A percentile compares a stretch with the other conserved stretches of the same genome.
phyloP scores from a whole-genome alignment of 37 sponge, comb jelly and placozoan genomes.

The Halichondria panicea region DNA sequence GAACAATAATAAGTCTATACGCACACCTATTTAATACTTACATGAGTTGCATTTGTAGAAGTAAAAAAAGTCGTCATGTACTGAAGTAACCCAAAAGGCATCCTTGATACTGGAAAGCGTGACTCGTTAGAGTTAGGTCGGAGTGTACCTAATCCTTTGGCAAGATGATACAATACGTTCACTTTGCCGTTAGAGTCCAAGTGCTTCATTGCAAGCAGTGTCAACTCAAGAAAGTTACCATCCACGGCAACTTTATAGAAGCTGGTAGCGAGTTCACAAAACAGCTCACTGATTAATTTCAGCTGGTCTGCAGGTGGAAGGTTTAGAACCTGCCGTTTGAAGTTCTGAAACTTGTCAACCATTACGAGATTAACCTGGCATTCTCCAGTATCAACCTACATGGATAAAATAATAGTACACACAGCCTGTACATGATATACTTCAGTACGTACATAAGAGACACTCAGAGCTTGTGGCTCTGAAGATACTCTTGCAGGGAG shows the following conservation, averaged over 20 bases:
- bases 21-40: not conserved
- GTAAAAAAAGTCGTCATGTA: slow-evolving; percentile 27
- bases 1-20: too few species aligned
- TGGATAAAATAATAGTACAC: not conserved
- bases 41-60: not conserved
- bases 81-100: slow-evolving; percentile 45
- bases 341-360: not conserved
- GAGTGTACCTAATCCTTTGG: slow-evolving; percentile 17
- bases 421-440: not conserved
- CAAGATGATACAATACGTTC: slow-evolving; percentile 19
- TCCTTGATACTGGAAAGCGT: slow-evolving; percentile 7
- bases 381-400: not conserved
- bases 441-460: not conserved
- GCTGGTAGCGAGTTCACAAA: not conserved
- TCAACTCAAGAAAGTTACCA: slow-evolving; percentile 10
- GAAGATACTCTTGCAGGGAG: too few species aligned
- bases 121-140: slow-evolving; percentile 14
- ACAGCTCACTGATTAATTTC: not conserved
- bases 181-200: not conserved
- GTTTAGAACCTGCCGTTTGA: not conserved
- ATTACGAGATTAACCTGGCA: too few species aligned
- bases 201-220: slow-evolving; percentile 8
- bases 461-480: too few species aligned
- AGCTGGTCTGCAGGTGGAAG: not conserved
- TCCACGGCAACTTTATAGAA: not conserved